Evolutionary conservation across 2,888 invertebrate species (phyloP), one percentile per base, ranked within the genome.

Genomic region (Lottia gigantea): DNA sequence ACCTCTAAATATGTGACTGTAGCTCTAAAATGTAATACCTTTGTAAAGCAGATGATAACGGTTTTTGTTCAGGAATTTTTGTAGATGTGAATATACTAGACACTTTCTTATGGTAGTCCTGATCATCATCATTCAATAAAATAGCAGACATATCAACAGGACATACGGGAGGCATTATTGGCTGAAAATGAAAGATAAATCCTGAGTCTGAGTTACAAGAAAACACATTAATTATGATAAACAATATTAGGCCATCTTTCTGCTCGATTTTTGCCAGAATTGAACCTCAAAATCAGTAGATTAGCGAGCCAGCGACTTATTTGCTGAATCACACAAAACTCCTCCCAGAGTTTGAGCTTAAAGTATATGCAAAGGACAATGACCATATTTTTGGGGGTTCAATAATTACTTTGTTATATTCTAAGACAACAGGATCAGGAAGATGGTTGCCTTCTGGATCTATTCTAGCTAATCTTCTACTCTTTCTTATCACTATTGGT

Each of bases 381-480:
- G n/a, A 31, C 2, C 6, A 31, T 31, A 31, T 4, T 31, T 31
- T 31, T 31, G 6, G 31, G 31, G 31, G 6, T 4, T 31, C 2
- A 40, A 8, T 40, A 8, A 4, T 40, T 40, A 40, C 40, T 11
- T 11, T 1, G 1, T 40, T 6, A 40, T 40, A 40, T 40, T 40
- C 40, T n/a, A 23, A 19, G 19, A 55, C 23, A 15, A 55, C 14
- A 55, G 55, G 55, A 55, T 55, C 23, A 14, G 82, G 84, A 19
- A 83, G 70, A 1, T 79, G 77, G 12, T 46, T 63, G 8, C 82
- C 82, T 11, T 76, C 72, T 15, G 84, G 82, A 25, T 81, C 78
- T n/a, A 79, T 78, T 19, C 76, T 76, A 70, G 76, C 77, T 12
- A 84, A 71, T 49, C 84, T 71, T 26, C 80, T 68, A 75, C 83